These are phyloP conservation scores for Anguilla pacifica DNA, from an alignment of 2,797 vertebrate species.

Conservation along the genomic window DNA sequence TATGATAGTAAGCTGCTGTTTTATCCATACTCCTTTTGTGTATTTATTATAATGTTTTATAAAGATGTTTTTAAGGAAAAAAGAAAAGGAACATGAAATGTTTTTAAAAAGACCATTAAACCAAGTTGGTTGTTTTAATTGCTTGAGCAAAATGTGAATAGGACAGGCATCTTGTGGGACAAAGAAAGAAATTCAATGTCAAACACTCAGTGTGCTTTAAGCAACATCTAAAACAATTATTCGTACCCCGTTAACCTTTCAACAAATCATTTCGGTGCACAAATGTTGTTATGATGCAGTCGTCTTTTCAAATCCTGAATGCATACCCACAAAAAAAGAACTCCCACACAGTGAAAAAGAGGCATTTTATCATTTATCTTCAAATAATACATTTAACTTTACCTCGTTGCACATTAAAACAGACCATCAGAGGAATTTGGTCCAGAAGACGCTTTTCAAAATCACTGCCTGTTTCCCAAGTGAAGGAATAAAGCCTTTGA, in stretches of 20 bases:
- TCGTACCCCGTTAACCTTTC: background rate
- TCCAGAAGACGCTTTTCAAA: background rate
- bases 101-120: background rate
- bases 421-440: background rate
- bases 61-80: background rate
- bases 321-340: background rate
- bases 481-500: background rate
- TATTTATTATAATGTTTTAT: background rate
- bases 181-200: background rate
- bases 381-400: conserved; percentile 13
- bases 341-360: conserved; percentile 1
- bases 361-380: conserved; percentile 15
- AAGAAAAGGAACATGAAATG: background rate
- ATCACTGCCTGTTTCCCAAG: background rate
- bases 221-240: background rate
- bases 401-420: background rate
- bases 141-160: background rate
- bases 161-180: background rate
- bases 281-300: background rate
- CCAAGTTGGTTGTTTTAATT: background rate
- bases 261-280: background rate
- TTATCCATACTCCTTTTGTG: background rate
- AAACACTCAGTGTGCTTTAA: background rate
- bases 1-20: too few relatives aligned
- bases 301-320: conserved; percentile 2